Evolutionary conservation across 53 echinoderm and acorn worm species (phyloP), one percentile per base, ranked within the genome.

Genomic region (Glandiceps talaboti): DNA sequence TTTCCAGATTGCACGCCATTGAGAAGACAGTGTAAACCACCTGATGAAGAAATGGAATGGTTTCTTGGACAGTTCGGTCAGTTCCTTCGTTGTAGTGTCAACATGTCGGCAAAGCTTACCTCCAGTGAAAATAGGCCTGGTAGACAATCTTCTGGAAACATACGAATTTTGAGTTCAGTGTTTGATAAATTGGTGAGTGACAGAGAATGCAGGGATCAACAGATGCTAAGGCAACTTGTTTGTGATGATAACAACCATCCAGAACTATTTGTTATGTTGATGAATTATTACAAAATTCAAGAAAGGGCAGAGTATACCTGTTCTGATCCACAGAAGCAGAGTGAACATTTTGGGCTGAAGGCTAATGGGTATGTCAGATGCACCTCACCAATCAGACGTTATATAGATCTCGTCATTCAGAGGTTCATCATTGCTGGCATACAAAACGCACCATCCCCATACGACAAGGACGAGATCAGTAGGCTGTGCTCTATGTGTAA

Each of bases 321-420:
- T n/a, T 75, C 1, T 80, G 73, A 80, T 73, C 31, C 83, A 28
- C 28, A 29, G 1, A 72, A 73, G 20, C 29, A 72, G 73, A 72
- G 1, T 12, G 29, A 33, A 73, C 89, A 89, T 82, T 85, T 85
- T 72, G 76, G 77, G 0, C 85, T 94, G 32, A 76, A 85, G 30
- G 75, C 80, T 25, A 45, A 83, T 1, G 76, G 81, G 14, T 94
- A 94, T 79, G 87, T 86, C 0, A 87, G 86, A 33, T 93, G 90
- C 77, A 94, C 94, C 0, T 91, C 91, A 14, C 94, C 94, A 1
- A 94, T 94, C 1, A 81, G 94, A n/a, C 75, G 94, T 31, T 94
- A 83, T 90, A 82, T 94, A 31, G 94, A 94, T 73, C 81, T 94
- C 12, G 89, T 94, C 25, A 87, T 91, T 1, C 94, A 94, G 31